Evolutionary conservation across 2,113 vertebrate species (phyloP), one percentile per base, ranked within the genome.

Genomic region (Dinomys branickii): DNA sequence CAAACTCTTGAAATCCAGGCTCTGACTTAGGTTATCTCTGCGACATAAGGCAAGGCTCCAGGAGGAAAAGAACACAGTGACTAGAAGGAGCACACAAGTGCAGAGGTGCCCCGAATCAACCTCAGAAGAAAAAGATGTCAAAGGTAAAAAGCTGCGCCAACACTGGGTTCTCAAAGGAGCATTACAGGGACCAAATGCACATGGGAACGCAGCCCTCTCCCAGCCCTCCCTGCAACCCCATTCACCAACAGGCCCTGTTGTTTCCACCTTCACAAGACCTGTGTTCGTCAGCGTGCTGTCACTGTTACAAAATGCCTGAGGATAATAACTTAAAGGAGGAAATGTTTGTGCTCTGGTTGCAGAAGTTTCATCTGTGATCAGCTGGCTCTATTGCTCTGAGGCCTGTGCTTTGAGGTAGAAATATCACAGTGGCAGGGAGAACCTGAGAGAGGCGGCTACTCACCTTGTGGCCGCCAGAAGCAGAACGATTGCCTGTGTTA

Each of bases 31-130:
- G 26, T 7, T 17, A 54, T 22, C 38, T 63, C 78, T 59, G 58
- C 1, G 80, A 38, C 4, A 16, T 19, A 50, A 61, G 20, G 13
- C 50, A 38, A 38, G 71, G 35, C 2, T 11, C 22, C 56, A 61
- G 20, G 26, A 47, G 75, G 20, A 33, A 75, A 19, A 71, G n/a
- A 44, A 13, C 59, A 33, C 30, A 0, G 1, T 0, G 6, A 14
- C 22, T 3, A 0, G 0, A 11, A 44, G n/a, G 41, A 16, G 33
- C 0, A 0, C 6, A 8, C 30, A n/a, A 2, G 7, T 33, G 24
- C 28, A 13, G 30, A 9, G 52, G 35, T 38, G 54, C 16, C 41
- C 17, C 69, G 3, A 1, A 4, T 35, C 75, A 67, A 65, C 83
- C 78, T 10, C 63, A 63, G 30, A 54, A 85, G 86, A 50, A 69